Conservation (phyloP, 1,140 invertebrate species). For the Drosophila nikananu region DNA sequence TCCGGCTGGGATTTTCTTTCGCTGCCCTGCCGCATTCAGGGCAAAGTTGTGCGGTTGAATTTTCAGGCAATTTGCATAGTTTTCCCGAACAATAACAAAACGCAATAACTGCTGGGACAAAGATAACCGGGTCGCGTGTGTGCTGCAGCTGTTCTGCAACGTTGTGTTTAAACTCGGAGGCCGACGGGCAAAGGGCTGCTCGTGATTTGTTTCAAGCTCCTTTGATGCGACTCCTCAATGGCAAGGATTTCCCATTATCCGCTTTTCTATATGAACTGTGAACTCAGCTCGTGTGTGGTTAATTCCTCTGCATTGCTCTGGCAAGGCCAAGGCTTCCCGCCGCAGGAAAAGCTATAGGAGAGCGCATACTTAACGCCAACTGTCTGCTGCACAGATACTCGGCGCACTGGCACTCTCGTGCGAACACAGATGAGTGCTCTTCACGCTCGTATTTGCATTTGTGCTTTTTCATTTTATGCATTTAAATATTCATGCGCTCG, state of each 20-base stretch:
- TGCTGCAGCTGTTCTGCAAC: constrained; percentile 29
- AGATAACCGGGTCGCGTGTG: constrained; percentile 27
- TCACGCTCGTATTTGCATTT: constrained; percentile 50
- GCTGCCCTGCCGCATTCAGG: constrained; percentile 24
- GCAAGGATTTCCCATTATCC: constrained; percentile 10
- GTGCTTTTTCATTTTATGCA: constrained; percentile 56
- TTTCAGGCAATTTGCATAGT: constrained; percentile 56
- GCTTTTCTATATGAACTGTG: constrained; percentile 4
- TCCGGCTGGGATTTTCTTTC: constrained; percentile 20
- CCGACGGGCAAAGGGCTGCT: not conserved
- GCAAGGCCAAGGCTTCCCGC: constrained; percentile 32
- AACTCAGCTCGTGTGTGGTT: constrained; percentile 19
- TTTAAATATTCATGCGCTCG: constrained; percentile 54
- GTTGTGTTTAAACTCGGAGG: not conserved
- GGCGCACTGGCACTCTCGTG: constrained; percentile 13
- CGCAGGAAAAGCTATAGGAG: constrained; percentile 5
- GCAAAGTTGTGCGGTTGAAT: constrained; percentile 44
- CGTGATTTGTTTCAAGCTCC: constrained; percentile 6
- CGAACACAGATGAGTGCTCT: constrained; percentile 39
- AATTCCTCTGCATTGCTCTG: constrained; percentile 15
- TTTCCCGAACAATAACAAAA: constrained; percentile 31
- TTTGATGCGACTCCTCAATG: constrained; percentile 10
- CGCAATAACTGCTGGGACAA: constrained; percentile 35
- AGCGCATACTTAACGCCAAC: constrained; percentile 43
- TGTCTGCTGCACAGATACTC: constrained; percentile 34